Conservation (phyloP, 2,113 vertebrate species). For the Dicaeum eximium region DNA sequence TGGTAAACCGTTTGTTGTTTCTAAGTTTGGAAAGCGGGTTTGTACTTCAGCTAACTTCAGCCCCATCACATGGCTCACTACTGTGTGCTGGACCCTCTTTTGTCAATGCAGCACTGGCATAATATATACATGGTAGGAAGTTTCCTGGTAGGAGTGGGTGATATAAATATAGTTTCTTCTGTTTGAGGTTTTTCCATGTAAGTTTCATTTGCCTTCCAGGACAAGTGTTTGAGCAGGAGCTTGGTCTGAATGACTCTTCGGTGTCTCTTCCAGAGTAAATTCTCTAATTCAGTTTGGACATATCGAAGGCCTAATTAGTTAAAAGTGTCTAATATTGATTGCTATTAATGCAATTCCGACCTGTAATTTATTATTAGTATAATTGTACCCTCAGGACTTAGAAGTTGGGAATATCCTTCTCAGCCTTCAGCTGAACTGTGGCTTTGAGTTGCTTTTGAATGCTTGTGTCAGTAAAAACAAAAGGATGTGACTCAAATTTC, state of each 20-base stretch:
- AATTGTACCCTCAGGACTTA: background rate
- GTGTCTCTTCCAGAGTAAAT: background rate
- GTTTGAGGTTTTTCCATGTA: background rate
- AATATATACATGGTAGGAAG: background rate
- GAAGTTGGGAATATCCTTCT: background rate
- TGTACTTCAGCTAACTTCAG: background rate
- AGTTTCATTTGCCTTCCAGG: background rate
- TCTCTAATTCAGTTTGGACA: background rate
- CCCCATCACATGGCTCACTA: rapidly evolving
- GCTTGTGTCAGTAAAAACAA: background rate
- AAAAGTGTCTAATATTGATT: background rate
- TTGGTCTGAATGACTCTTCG: rapidly evolving
- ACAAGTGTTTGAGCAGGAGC: background rate
- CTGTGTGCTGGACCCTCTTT: background rate
- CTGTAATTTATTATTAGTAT: background rate
- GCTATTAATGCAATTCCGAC: background rate
- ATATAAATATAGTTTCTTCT: background rate
- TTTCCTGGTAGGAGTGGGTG: background rate
- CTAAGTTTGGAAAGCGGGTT: background rate
- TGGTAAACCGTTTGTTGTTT: background rate
- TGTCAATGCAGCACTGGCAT: rapidly evolving
- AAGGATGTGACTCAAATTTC: background rate
- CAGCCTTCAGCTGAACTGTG: background rate
- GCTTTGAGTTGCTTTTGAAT: background rate
- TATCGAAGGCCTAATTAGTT: background rate